Evolutionary conservation across 2,888 invertebrate genomes (phyloP).

Genomic region (Lasioglossum oenotherae): DNA sequence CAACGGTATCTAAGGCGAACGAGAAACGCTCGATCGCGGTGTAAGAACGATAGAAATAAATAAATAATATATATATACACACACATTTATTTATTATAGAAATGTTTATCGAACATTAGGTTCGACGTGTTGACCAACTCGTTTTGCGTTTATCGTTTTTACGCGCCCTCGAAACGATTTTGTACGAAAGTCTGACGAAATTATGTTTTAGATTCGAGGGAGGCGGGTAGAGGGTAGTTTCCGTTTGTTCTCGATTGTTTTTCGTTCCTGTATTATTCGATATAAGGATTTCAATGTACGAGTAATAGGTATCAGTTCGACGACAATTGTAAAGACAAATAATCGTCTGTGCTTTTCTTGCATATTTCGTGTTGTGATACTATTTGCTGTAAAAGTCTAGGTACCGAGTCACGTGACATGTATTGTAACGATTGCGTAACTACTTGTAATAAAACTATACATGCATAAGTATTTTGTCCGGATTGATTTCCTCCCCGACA

Average conservation of each 20-base stretch:
- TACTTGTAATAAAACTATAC: constrained; percentile 80
- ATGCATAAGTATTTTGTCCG: constrained; percentile 46
- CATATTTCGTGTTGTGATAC: constrained; percentile 83
- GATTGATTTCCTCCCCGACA: constrained; percentile 4
- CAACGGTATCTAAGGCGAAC: constrained; percentile 67
- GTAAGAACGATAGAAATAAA: constrained; percentile 60
- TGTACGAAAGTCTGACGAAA: constrained; percentile 10
- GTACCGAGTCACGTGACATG: constrained; percentile 68
- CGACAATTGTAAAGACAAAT: constrained; percentile 61
- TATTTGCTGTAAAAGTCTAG: constrained; percentile 78
- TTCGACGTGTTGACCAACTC: constrained; percentile 61
- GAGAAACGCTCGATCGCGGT: constrained; percentile 44
- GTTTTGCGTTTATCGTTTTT: constrained; percentile 48
- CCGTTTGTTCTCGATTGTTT: constrained; percentile 4
- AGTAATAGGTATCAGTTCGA: constrained; percentile 47
- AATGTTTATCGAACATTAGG: constrained; percentile 64
- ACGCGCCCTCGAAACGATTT: constrained; percentile 21
- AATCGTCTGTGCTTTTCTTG: constrained; percentile 70
- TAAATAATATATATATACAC: constrained; percentile 12
- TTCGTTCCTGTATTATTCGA: constrained; percentile 32
- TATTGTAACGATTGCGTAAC: constrained; percentile 76
- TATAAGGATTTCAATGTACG: constrained; percentile 43
- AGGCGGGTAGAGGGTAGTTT: not conserved
- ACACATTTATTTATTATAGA: constrained; percentile 71
- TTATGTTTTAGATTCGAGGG: not conserved